Conservation (phyloP, 2,113 vertebrate species). For the Notothenia coriiceps region DNA sequence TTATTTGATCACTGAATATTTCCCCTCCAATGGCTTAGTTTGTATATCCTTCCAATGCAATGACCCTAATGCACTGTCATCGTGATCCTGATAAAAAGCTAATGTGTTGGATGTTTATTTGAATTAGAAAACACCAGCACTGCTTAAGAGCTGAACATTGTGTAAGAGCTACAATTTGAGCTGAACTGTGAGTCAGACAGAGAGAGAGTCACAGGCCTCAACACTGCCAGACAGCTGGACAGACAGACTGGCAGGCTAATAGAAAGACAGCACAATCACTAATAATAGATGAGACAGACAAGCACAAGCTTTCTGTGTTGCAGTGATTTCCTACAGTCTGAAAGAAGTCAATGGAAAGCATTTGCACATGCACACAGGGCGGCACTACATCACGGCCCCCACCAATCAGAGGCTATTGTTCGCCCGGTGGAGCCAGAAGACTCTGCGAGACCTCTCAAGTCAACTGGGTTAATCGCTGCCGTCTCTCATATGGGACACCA, state of each 20-base stretch:
- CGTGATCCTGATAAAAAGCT: too few species aligned
- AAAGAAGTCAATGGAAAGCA: constrained; percentile 40
- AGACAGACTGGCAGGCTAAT: neutral
- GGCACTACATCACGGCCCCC: constrained; percentile 12
- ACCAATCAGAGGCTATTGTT: constrained; percentile 62
- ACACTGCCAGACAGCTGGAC: neutral
- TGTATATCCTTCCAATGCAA: too few species aligned
- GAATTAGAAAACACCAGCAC: too few species aligned
- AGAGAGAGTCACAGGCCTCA: neutral
- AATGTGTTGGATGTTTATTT: too few species aligned
- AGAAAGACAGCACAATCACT: neutral
- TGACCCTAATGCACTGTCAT: too few species aligned
- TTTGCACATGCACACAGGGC: constrained; percentile 7
- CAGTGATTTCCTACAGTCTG: constrained; percentile 25
- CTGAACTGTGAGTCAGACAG: neutral
- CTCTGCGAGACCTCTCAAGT: constrained; percentile 57
- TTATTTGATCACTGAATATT: too few species aligned
- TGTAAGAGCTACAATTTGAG: neutral
- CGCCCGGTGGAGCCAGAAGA: constrained; percentile 46
- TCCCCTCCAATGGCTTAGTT: too few species aligned
- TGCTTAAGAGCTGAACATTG: neutral
- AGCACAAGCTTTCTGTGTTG: constrained; percentile 2
- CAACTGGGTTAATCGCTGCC: constrained; percentile 65
- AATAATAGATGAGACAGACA: constrained; percentile 5
- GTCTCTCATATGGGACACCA: constrained; percentile 72